Percentiles rank a stretch among this genome's conserved stretches.
Evolutionary conservation across 1,140 invertebrate species (phyloP).

Genomic region (Bombus soroeensis): DNA sequence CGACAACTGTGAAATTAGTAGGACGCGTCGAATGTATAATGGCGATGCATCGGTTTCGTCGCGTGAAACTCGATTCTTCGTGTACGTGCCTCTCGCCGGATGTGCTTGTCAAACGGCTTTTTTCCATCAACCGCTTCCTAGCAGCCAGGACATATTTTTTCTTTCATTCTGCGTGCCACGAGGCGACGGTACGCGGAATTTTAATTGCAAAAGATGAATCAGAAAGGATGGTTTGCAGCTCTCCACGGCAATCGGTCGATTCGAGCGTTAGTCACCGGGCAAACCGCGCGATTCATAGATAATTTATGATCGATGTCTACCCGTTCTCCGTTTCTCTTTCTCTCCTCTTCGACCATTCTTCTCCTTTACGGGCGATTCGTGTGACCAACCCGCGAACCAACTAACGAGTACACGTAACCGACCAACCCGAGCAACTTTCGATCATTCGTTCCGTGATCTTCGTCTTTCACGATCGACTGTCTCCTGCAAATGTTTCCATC

Average conservation of each 20-base stretch:
- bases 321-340: background rate
- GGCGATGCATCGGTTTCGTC: background rate
- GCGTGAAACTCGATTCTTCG: conserved; percentile 2
- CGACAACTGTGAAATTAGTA: background rate
- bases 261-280: conserved; percentile 8
- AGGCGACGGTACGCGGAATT: conserved; percentile 6
- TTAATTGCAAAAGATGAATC: conserved; percentile 39
- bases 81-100: conserved; percentile 5
- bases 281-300: conserved; percentile 12
- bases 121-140: conserved; percentile 10
- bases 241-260: background rate
- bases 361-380: conserved; percentile 45
- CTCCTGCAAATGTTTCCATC: conserved; percentile 22
- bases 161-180: conserved; percentile 1
- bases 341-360: background rate
- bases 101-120: conserved; percentile 31
- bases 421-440: conserved; percentile 45
- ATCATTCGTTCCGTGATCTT: conserved; percentile 54
- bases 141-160: conserved; percentile 11
- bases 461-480: conserved; percentile 46
- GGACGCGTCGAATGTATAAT: background rate
- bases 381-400: conserved; percentile 8
- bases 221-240: conserved; percentile 34
- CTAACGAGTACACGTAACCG: conserved; percentile 34
- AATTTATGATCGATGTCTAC: conserved; percentile 52